A percentile compares a stretch with the other conserved stretches of the same genome.
Evolutionary conservation across 92 coral and sea anemone species (phyloP).

Genomic region (Phenganax stokvisi): DNA sequence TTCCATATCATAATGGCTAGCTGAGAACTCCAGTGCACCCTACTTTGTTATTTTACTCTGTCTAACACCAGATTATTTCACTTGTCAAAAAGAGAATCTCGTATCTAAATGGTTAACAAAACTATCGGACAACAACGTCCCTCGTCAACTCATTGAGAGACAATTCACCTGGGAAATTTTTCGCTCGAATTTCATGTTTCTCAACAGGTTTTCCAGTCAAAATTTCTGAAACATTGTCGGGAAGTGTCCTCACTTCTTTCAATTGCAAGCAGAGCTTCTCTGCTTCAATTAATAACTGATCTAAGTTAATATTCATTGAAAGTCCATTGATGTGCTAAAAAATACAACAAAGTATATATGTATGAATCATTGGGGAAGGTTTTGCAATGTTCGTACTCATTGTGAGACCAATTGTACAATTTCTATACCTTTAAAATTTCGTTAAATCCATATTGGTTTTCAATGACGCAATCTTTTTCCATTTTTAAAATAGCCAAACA

Average conservation of each 20-base stretch:
- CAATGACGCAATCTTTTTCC: conserved; percentile 77
- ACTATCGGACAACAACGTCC: too few species aligned
- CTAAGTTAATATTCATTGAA: conserved; percentile 79
- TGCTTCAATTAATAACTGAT: conserved; percentile 64
- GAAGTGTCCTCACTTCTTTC: conserved; percentile 61
- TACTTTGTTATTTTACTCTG: too few species aligned
- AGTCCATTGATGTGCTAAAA: conserved; percentile 84
- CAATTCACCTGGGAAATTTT: neutral
- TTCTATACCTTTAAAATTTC: conserved; percentile 73
- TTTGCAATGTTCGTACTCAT: too few species aligned
- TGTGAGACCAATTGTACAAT: neutral
- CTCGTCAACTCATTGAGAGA: too few species aligned
- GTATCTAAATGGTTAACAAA: too few species aligned
- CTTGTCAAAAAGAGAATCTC: too few species aligned
- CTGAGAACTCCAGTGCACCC: too few species aligned
- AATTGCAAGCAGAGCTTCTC: conserved; percentile 85
- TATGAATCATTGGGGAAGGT: too few species aligned
- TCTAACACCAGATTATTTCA: too few species aligned
- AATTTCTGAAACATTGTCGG: conserved; percentile 74
- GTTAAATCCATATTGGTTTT: conserved; percentile 72
- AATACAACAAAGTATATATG: neutral
- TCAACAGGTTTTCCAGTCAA: conserved; percentile 73
- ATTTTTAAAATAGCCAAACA: conserved; percentile 85
- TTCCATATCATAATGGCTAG: conserved; percentile 2
- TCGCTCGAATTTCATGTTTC: conserved; percentile 15